Conservation (phyloP, 2,888 invertebrate genomes). For the Dynastes grantii region DNA sequence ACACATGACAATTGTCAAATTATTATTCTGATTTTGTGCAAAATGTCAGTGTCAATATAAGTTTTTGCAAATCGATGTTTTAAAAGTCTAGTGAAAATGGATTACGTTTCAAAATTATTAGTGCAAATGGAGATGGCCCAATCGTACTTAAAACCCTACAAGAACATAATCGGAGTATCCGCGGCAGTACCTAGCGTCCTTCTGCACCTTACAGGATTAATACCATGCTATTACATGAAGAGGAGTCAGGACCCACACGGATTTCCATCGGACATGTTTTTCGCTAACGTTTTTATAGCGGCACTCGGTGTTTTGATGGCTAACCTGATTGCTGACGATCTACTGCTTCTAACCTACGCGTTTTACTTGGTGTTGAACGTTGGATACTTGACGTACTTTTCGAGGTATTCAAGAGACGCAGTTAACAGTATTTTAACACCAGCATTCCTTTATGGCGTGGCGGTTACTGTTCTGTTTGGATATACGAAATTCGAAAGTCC, state of each 20-base stretch:
- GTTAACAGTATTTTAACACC: constrained; percentile 5
- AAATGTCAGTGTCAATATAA: constrained; percentile 12
- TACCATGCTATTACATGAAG: constrained; percentile 30
- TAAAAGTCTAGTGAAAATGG: constrained; percentile 9
- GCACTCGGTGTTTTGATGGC: constrained; percentile 31
- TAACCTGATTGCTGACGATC: not conserved
- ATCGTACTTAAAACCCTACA: constrained; percentile 1
- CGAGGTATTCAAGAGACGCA: not conserved
- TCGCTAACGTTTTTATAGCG: constrained; percentile 36
- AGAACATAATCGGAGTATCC: constrained; percentile 9
- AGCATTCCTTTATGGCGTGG: constrained; percentile 3
- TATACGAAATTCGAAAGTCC: constrained; percentile 23
- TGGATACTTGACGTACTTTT: not conserved
- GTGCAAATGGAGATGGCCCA: constrained; percentile 30
- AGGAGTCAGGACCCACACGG: constrained; percentile 19
- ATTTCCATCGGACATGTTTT: constrained; percentile 39
- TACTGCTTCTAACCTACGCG: constrained; percentile 6
- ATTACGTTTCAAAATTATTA: constrained; percentile 34
- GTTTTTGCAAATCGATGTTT: not conserved
- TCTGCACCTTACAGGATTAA: constrained; percentile 28
- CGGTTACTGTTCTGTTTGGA: not conserved
- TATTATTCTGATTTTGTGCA: not conserved
- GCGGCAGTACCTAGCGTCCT: constrained; percentile 32
- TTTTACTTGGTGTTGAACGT: constrained; percentile 15
- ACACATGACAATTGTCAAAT: not conserved